Conservation (phyloP, 2,113 vertebrate species). For the Scalopus aquaticus region DNA sequence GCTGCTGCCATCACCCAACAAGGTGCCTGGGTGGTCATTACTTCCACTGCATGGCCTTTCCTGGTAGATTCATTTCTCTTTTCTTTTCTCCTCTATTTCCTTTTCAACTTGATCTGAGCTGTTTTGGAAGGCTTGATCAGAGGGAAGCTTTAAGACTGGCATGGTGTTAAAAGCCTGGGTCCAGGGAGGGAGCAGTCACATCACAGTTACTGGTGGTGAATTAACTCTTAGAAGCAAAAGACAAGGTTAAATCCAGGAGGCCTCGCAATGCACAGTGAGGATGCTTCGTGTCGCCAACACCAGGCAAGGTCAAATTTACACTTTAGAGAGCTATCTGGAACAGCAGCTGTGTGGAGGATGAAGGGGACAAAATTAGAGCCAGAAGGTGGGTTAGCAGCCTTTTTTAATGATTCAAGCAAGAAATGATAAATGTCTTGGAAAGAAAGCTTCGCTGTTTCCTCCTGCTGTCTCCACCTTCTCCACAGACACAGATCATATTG, state of each 20-base stretch:
- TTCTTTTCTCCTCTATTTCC: neutral
- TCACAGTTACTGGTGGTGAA: too few relatives aligned
- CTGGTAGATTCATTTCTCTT: neutral
- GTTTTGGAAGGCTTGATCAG: neutral
- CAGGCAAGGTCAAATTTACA: neutral
- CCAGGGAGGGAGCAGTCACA: neutral
- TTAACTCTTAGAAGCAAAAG: neutral
- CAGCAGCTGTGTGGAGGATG: neutral
- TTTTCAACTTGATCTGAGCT: neutral
- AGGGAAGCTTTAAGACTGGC: neutral
- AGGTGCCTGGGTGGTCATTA: too few relatives aligned
- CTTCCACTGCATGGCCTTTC: neutral
- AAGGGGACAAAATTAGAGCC: neutral
- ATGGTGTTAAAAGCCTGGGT: neutral
- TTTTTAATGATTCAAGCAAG: neutral
- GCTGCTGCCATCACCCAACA: neutral
- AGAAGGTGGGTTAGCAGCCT: neutral
- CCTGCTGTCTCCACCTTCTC: neutral
- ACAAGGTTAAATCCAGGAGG: neutral
- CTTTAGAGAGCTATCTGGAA: neutral
- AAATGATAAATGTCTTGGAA: slow-evolving; percentile 26
- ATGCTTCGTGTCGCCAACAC: neutral
- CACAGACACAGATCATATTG: neutral
- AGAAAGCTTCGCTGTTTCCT: neutral
- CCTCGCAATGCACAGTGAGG: neutral